phyloP scores from a whole-genome alignment of 2,113 vertebrate genomes.

The Grantiella picta region DNA sequence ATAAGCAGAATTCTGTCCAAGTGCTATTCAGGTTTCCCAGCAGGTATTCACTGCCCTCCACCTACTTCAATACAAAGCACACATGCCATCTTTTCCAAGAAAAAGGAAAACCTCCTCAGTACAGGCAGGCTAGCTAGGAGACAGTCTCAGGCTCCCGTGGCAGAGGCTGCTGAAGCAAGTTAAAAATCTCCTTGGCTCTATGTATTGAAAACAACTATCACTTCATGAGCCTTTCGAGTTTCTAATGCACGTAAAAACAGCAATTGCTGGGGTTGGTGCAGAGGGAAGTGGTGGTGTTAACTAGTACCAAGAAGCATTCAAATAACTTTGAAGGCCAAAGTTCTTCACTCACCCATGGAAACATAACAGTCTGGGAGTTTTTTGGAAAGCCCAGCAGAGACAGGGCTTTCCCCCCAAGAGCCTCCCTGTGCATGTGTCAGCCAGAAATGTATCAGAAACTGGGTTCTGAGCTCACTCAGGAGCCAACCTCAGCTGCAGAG shows the following conservation, averaged over 20 bases:
- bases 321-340: neutral
- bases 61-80: neutral
- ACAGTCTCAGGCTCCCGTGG: neutral
- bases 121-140: neutral
- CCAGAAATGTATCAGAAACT: neutral
- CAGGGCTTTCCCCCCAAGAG: neutral
- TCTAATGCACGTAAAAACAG: neutral
- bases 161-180: neutral
- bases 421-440: neutral
- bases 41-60: neutral
- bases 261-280: neutral
- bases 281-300: neutral
- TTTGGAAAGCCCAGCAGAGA: neutral
- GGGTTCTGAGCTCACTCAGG: rapidly evolving
- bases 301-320: neutral
- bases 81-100: neutral
- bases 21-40: neutral
- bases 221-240: neutral
- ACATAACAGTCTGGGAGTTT: neutral
- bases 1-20: neutral
- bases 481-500: neutral
- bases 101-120: neutral
- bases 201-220: neutral
- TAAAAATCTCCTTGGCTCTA: neutral
- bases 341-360: neutral